These are phyloP conservation scores for Thymelicus sylvestris DNA, from an alignment of 2,888 invertebrate genomes.

Conservation along the genomic window DNA sequence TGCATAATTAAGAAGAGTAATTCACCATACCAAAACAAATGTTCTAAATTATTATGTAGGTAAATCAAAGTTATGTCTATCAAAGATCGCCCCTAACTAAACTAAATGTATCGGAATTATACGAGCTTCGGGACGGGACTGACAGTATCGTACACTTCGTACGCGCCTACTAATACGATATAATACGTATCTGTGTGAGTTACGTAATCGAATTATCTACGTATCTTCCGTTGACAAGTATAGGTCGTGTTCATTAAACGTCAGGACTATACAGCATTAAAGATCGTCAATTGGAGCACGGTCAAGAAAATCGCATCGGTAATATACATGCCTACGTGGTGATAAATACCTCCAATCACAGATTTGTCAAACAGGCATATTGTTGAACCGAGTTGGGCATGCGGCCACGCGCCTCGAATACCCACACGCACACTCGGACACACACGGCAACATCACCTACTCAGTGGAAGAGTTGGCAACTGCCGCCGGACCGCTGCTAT, in stretches of 20 bases:
- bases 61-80: too few species aligned
- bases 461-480: slow-evolving; percentile 75
- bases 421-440: slow-evolving; percentile 52
- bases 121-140: not conserved
- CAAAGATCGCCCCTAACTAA: too few species aligned
- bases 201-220: not conserved
- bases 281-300: slow-evolving; percentile 13
- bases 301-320: slow-evolving; percentile 18
- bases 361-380: slow-evolving; percentile 45
- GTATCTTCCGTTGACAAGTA: not conserved
- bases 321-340: slow-evolving; percentile 13
- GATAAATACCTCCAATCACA: slow-evolving; percentile 38
- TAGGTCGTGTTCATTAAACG: not conserved
- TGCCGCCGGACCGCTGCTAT: slow-evolving; percentile 70
- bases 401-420: slow-evolving; percentile 67
- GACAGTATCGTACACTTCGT: not conserved
- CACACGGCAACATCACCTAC: slow-evolving; percentile 25
- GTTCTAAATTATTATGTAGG: too few species aligned
- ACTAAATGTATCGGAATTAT: too few species aligned
- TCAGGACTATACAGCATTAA: not conserved
- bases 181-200: not conserved
- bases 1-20: too few species aligned
- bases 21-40: too few species aligned
- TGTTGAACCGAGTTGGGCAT: slow-evolving; percentile 53
- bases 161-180: not conserved